phyloP scores from a whole-genome alignment of 1,140 invertebrate genomes.

The Stegodyphus mimosarum region DNA sequence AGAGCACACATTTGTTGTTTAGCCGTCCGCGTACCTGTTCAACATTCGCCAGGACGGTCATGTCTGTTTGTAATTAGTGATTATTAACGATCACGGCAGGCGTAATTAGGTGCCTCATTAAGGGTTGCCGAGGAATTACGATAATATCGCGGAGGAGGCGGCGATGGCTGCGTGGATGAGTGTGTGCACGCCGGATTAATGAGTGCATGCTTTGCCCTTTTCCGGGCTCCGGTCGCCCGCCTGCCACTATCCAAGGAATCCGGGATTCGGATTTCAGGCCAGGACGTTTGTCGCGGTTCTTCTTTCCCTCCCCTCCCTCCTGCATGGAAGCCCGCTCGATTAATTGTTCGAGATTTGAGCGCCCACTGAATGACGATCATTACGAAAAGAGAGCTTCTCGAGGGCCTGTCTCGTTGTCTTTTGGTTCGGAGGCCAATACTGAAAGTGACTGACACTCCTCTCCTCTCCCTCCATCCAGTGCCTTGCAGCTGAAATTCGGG shows the following conservation, averaged over 20 bases:
- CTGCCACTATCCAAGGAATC: constrained; percentile 50
- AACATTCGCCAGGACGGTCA: constrained; percentile 47
- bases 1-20: not conserved
- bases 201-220: constrained; percentile 55
- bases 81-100: constrained; percentile 61
- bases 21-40: not conserved
- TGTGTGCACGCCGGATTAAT: constrained; percentile 50
- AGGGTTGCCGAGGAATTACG: constrained; percentile 60
- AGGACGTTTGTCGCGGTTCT: constrained; percentile 47
- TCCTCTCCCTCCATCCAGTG: too few species aligned
- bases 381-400: not conserved
- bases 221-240: constrained; percentile 36
- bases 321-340: not conserved
- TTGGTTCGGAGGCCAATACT: too few species aligned
- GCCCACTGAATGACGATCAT: not conserved
- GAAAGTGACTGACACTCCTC: too few species aligned
- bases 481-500: too few species aligned
- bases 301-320: not conserved
- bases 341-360: constrained; percentile 21
- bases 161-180: constrained; percentile 41
- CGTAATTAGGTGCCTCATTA: constrained; percentile 61
- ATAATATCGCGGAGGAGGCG: constrained; percentile 59
- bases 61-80: constrained; percentile 61
- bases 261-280: constrained; percentile 28
- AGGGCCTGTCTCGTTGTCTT: not conserved